A percentile compares a stretch with the other conserved stretches of the same genome.
Evolutionary conservation across 2,113 vertebrate genomes (phyloP).

Genomic region (Psilopogon haemacephalus): DNA sequence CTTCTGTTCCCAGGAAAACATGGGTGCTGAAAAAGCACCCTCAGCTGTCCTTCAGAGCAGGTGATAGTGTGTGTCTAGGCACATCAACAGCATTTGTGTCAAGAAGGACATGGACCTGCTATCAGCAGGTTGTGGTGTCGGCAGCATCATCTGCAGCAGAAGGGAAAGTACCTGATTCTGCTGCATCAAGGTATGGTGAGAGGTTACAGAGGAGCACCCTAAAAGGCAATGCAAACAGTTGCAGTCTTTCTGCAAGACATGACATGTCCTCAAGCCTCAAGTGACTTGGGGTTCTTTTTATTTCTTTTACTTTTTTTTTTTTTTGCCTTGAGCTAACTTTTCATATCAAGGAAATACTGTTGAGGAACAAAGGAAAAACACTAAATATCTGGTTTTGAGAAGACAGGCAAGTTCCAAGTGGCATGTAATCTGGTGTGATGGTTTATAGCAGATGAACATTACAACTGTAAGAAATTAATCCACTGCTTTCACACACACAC

Average conservation of each 20-base stretch:
- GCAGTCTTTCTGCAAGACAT: background rate
- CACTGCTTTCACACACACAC: background rate
- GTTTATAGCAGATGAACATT: background rate
- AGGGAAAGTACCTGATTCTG: background rate
- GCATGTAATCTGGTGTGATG: background rate
- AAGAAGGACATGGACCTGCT: background rate
- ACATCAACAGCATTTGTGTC: fast-evolving
- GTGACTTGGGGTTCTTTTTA: background rate
- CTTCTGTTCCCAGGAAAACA: background rate
- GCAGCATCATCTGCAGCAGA: background rate
- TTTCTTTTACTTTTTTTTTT: background rate
- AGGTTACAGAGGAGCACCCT: background rate
- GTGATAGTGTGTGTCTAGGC: too few species aligned
- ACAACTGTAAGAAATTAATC: background rate
- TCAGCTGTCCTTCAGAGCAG: background rate
- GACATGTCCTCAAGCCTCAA: background rate
- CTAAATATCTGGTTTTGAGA: background rate
- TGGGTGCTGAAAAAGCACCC: background rate
- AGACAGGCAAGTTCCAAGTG: background rate
- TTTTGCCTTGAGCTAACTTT: background rate
- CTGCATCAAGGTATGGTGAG: background rate
- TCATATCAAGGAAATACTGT: background rate
- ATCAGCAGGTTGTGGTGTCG: background rate
- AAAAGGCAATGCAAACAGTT: background rate
- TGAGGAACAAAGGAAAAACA: background rate